Base-by-base conservation (phyloP, 30 jellyfish, hydroid and myxozoan genomes). In the Morbakka virulenta region DNA sequence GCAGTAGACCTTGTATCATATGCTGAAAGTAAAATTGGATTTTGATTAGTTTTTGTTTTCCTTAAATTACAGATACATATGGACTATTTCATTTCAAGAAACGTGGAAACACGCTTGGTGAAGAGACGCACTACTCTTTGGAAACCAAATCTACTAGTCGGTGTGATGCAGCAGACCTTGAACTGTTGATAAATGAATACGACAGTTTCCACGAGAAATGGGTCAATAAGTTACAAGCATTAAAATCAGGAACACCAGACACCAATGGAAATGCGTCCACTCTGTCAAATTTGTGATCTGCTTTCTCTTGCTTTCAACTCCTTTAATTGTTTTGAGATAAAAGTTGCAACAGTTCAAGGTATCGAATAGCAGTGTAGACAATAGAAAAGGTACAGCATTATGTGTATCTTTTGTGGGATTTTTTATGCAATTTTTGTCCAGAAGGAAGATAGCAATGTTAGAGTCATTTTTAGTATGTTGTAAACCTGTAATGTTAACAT, bases 201-300 rank as follows among this genome's bases (percentile, higher is more conserved):
- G 93, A 89, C 26, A 47, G 76, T 1, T 89, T 81, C 50, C 97
- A 89, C 52, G 79, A 71, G 24, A 77, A 68, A 34, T 89, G 97
- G 97, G 77, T 89, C 41, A 4, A 77, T 3, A 81, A 64, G 35
- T 23, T 81, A 13, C 86, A 71, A n/a, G 25, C 41, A 3, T 34
- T 81, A 20, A 72, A 77, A 68, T 69, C 48, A 0, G 84, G 69
- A 17, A 23, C 31, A 51, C 31, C 13, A 1, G 76, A 35, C 32
- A 28, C 73, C 1, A 81, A 70, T 36, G 86, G 94, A 14, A 70
- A 52, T 28, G 81, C 73, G 17, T 41, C 57, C 57, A 41, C 57
- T 9, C 17, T 41, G 57, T 41, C 57, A 6, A 41, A 41, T 41
- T 17, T 41, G 57, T 41, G 17, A 41, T 6, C 57, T 6, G 17